These are phyloP conservation scores for Oncorhynchus tshawytscha DNA, from an alignment of 2,113 vertebrate species.

Conservation along the genomic window DNA sequence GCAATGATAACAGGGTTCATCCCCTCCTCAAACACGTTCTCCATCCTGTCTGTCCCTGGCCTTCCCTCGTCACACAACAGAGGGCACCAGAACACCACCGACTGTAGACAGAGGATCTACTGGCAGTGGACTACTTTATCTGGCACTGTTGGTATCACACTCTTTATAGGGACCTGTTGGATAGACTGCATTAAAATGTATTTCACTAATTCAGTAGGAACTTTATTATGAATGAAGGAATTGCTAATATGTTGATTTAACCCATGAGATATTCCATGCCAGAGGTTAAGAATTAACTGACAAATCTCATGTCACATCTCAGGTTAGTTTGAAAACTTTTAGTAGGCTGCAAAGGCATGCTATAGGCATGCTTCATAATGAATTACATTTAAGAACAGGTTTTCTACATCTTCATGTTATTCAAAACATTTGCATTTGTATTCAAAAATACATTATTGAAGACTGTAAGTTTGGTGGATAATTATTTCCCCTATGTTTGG, in stretches of 20 bases:
- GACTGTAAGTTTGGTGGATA: not conserved
- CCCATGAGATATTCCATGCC: not conserved
- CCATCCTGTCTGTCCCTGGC: conserved; percentile 49
- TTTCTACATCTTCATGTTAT: not conserved
- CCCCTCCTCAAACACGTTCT: conserved; percentile 49
- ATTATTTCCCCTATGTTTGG: not conserved
- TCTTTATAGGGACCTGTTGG: conserved; percentile 6
- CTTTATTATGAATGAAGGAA: not conserved
- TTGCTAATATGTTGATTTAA: not conserved
- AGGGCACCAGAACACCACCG: conserved; percentile 62
- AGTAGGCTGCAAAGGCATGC: not conserved
- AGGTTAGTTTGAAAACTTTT: not conserved
- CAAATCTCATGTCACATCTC: not conserved
- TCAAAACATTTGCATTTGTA: not conserved
- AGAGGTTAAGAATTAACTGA: not conserved
- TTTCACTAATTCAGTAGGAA: not conserved
- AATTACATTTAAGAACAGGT: not conserved
- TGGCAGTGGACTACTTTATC: conserved; percentile 2
- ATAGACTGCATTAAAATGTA: not conserved
- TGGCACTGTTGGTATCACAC: conserved; percentile 39
- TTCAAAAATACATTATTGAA: not conserved
- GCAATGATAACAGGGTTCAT: conserved; percentile 67
- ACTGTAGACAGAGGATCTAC: conserved; percentile 10
- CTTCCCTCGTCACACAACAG: conserved; percentile 63
- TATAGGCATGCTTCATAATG: not conserved